These are phyloP conservation scores for Ptychobarbus kaznakovi DNA, from an alignment of 2,797 vertebrate genomes.

Conservation along the genomic window DNA sequence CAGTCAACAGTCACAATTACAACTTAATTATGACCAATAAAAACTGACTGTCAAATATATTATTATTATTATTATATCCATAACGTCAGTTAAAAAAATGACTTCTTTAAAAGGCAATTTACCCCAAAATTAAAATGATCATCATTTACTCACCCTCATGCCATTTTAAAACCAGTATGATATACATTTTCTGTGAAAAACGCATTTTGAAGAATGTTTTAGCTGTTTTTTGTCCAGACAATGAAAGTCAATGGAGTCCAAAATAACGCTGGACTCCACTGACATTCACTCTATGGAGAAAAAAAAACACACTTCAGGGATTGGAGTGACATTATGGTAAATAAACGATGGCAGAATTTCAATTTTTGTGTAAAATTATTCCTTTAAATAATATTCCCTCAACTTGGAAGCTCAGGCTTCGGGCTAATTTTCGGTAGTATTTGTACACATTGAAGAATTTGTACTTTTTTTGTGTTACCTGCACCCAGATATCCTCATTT, in stretches of 20 bases:
- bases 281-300: neutral
- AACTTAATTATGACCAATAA: neutral
- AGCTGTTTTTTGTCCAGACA: neutral
- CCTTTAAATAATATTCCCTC: neutral
- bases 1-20: conserved; percentile 8
- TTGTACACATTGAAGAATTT: neutral
- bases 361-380: neutral
- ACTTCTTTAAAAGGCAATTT: neutral
- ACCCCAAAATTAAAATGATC: neutral
- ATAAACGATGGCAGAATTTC: neutral
- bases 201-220: neutral
- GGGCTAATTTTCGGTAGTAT: no score
- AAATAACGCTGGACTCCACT: neutral
- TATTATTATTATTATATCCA: neutral
- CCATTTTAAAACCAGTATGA: neutral
- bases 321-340: neutral
- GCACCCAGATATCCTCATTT: neutral
- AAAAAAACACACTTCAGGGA: neutral
- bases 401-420: neutral
- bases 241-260: neutral
- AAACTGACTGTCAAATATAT: neutral
- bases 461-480: neutral
- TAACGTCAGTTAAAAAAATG: neutral
- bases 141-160: neutral
- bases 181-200: neutral